phyloP scores from a whole-genome alignment of 2,797 vertebrate species.

The Tinamus major region DNA sequence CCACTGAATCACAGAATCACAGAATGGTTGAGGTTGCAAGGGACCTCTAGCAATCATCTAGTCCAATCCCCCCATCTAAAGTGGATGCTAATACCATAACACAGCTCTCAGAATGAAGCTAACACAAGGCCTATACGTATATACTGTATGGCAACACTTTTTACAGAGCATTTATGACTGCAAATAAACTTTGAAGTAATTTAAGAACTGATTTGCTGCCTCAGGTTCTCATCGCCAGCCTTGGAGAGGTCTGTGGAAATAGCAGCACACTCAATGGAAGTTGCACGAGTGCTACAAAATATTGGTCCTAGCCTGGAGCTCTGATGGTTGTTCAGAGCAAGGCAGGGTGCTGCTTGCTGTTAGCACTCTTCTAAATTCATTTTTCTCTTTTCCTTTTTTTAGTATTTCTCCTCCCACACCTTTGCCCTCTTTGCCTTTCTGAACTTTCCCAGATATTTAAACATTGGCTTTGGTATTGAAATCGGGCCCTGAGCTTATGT shows the following conservation, averaged over 20 bases:
- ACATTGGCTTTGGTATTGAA: constrained; percentile 22
- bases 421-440: constrained; percentile 25
- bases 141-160: not conserved
- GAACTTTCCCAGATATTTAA: constrained; percentile 28
- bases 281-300: not conserved
- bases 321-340: not conserved
- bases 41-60: too few relatives aligned
- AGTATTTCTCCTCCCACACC: constrained; percentile 19
- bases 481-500: not conserved
- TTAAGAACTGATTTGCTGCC: not conserved
- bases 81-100: not conserved
- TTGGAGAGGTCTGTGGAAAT: not conserved
- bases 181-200: not conserved
- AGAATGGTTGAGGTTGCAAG: too few relatives aligned
- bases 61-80: not conserved
- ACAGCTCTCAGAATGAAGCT: not conserved
- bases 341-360: not conserved
- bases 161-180: not conserved
- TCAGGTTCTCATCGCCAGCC: not conserved
- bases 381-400: not conserved
- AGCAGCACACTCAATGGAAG: rapidly evolving
- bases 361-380: not conserved
- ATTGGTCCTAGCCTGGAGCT: not conserved
- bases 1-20: too few relatives aligned
- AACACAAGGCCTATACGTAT: not conserved